Evolutionary conservation across 2,797 vertebrate species (phyloP).

Genomic region (Chrysocyon brachyurus): DNA sequence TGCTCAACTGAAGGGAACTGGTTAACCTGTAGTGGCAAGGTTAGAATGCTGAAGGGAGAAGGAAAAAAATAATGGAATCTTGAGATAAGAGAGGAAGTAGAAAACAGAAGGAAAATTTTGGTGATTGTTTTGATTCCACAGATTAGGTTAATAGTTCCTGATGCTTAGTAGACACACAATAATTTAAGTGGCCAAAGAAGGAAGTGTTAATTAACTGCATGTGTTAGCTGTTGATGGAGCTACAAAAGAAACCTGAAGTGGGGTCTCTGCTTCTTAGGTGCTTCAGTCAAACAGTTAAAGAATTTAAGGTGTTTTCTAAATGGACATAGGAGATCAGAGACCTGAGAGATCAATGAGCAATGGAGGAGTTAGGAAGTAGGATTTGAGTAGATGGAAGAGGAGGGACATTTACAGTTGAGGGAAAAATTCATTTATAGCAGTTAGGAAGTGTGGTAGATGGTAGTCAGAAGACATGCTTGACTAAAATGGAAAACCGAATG

Average conservation of each 20-base stretch:
- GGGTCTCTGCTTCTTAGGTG: not conserved
- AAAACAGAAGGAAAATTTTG: not conserved
- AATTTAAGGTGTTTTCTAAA: not conserved
- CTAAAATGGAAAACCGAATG: not conserved
- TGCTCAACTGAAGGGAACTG: not conserved
- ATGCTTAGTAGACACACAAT: not conserved
- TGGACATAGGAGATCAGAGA: not conserved
- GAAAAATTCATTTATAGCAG: not conserved
- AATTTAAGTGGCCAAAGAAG: constrained; percentile 11
- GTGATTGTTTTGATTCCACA: not conserved
- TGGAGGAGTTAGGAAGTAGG: not conserved
- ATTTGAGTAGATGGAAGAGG: not conserved
- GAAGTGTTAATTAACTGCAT: not conserved
- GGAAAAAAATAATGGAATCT: not conserved
- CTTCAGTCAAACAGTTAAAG: not conserved
- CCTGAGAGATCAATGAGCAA: not conserved
- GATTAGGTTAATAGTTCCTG: not conserved
- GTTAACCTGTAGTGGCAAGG: not conserved
- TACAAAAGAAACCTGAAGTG: not conserved
- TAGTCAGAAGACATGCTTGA: not conserved
- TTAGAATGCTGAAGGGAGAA: not conserved
- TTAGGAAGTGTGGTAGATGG: not conserved
- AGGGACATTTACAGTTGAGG: not conserved
- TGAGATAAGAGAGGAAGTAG: not conserved
- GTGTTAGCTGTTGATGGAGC: not conserved